Evolutionary conservation across 2,113 vertebrate genomes (phyloP), one percentile per base, ranked within the genome.

Genomic region (Anguilla rostrata): DNA sequence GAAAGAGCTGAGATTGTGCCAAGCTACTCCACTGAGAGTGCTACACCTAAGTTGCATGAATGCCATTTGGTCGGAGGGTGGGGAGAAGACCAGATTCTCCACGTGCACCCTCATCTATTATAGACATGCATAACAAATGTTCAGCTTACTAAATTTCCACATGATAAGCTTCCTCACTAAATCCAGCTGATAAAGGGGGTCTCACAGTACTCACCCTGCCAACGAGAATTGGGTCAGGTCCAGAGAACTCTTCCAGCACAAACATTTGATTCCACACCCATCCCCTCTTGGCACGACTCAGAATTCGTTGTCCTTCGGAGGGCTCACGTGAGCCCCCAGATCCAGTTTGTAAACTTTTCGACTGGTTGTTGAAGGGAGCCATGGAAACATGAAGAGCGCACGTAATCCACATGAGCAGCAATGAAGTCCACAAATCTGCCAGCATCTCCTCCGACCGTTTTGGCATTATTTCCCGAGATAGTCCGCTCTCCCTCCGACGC

Each of bases 191-290:
- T 93, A 95, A 94, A 94, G 90, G 49, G 49, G 79, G 53, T 39
- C 20, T 43, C 84, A 92, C 91, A 91, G 92, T 91, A 94, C 98
- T 97, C 97, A 99, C 98, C 98, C 98, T 97, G 96, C 98, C 98
- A 96, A 99, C 98, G 8, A 99, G 96, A 91, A 99, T 99, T 93
- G 98, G 98, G 97, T 99, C 98, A 66, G 97, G 98, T 97, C 98
- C 98, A 97, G 98, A 98, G 95, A 99, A 99, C 93, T 99, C 98
- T 96, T 99, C 98, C 94, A 99, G 92, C 91, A 99, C 98, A 96
- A 99, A 99, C 98, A 99, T 99, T 97, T 99, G 98, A 95, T 99
- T 99, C 98, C 98, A 99, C 95, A 99, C 98, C 98, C 98, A 99
- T 95, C 98, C 98, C 95, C 98, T 98, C 95, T 97, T 99, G 95